These are phyloP conservation scores for Orgyia antiqua DNA, from an alignment of 2,888 invertebrate species.

Conservation along the genomic window DNA sequence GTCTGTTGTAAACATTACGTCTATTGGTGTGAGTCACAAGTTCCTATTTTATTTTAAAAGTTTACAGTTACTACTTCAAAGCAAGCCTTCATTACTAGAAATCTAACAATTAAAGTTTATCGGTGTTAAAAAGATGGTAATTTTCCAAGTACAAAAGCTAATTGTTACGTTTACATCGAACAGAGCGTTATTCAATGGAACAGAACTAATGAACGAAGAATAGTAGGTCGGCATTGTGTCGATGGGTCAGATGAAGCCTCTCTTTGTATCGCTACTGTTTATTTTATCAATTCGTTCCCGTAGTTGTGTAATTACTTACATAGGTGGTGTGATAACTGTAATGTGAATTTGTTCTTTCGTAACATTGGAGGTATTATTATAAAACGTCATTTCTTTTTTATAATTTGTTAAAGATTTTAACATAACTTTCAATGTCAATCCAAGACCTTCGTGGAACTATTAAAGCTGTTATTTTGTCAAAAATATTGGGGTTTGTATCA, in stretches of 20 bases:
- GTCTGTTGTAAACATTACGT: constrained; percentile 20
- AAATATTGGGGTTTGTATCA: constrained; percentile 50
- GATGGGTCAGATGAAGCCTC: constrained; percentile 57
- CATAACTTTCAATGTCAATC: too few relatives aligned
- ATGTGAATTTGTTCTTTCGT: too few relatives aligned
- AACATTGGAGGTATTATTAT: too few relatives aligned
- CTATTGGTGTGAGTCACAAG: background rate
- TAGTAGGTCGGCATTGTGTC: constrained; percentile 61
- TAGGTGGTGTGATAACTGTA: constrained; percentile 50
- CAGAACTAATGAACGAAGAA: constrained; percentile 59
- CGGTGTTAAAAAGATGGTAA: constrained; percentile 28
- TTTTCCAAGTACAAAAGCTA: constrained; percentile 32
- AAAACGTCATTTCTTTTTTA: too few relatives aligned
- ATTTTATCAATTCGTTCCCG: constrained; percentile 56
- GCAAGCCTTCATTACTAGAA: background rate
- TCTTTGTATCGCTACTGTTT: constrained; percentile 64
- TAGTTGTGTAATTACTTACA: constrained; percentile 49
- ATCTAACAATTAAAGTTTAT: constrained; percentile 9
- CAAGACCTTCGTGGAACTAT: too few relatives aligned
- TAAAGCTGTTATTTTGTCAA: too few relatives aligned
- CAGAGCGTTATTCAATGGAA: constrained; percentile 53
- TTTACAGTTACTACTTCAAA: constrained; percentile 23
- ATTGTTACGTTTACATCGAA: constrained; percentile 49
- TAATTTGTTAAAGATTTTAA: too few relatives aligned
- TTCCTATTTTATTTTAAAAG: constrained; percentile 5